Conservation (phyloP, 2,113 vertebrate genomes). For the Atherinomorus stipes region DNA sequence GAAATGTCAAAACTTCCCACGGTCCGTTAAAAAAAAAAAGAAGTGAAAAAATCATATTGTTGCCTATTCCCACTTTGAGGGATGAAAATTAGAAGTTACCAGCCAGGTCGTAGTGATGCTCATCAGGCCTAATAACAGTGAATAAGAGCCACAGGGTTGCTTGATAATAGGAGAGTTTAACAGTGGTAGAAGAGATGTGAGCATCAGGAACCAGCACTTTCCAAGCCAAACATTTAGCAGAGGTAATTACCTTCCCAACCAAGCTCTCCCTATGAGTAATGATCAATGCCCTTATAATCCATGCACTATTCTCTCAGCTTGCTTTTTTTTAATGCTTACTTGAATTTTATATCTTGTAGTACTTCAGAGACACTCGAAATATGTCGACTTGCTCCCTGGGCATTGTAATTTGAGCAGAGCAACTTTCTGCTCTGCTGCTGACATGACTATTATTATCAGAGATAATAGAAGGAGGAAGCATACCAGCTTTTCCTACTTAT, state of each 20-base stretch:
- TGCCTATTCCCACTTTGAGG: conserved; percentile 14
- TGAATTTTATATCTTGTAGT: conserved; percentile 58
- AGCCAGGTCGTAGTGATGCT: conserved; percentile 50
- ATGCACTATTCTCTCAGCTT: conserved; percentile 55
- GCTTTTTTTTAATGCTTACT: conserved; percentile 60
- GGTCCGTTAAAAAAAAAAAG: too few species aligned
- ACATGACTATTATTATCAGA: conserved; percentile 64
- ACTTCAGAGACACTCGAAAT: conserved; percentile 45
- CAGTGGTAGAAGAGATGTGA: conserved; percentile 63
- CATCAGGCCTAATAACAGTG: conserved; percentile 66
- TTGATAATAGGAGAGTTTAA: conserved; percentile 48
- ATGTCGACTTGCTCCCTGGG: conserved; percentile 41
- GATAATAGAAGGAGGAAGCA: conserved; percentile 39
- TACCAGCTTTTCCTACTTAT: not conserved
- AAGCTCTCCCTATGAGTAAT: conserved; percentile 55
- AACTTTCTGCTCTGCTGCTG: conserved; percentile 75
- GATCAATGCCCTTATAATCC: conserved; percentile 47
- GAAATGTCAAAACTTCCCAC: too few species aligned
- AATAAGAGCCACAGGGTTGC: conserved; percentile 33
- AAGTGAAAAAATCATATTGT: too few species aligned
- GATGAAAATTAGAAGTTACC: conserved; percentile 28
- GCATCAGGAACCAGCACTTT: conserved; percentile 62
- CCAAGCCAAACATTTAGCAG: conserved; percentile 60
- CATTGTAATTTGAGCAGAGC: conserved; percentile 54
- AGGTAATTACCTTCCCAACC: conserved; percentile 76